Percentiles rank a stretch among this genome's conserved stretches.
phyloP scores from a whole-genome alignment of 2,797 vertebrate species.

The Anguilla pacifica region DNA sequence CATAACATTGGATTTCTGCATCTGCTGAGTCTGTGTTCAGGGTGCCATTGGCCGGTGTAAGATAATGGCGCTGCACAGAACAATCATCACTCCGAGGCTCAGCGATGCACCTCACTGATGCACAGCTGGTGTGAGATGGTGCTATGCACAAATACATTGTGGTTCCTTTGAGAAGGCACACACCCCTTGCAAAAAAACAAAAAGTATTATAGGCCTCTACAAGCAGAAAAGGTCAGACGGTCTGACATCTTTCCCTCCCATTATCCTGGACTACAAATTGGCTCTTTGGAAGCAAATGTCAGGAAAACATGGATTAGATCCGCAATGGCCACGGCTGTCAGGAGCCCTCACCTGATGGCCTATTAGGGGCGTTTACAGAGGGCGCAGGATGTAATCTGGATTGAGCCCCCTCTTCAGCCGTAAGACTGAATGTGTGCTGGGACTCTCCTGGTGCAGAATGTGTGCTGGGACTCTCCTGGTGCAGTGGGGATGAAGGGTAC shows the following conservation, averaged over 20 bases:
- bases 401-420: neutral
- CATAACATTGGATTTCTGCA: neutral
- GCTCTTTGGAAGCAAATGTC: constrained; percentile 40
- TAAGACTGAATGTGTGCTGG: neutral
- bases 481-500: neutral
- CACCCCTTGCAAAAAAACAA: neutral
- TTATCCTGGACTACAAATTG: constrained; percentile 40
- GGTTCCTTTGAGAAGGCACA: neutral
- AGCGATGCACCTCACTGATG: neutral
- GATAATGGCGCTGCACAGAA: neutral
- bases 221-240: constrained; percentile 40
- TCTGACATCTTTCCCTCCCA: constrained; percentile 38
- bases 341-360: neutral
- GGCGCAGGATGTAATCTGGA: no score
- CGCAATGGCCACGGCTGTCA: constrained; percentile 6
- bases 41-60: neutral
- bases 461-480: neutral
- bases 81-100: neutral
- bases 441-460: neutral
- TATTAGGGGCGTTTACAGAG: neutral
- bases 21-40: neutral
- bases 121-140: neutral
- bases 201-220: neutral
- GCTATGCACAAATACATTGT: neutral
- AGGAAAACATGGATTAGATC: constrained; percentile 39